phyloP scores from a whole-genome alignment of 2,888 invertebrate genomes.

The Melinaea marsaeus region DNA sequence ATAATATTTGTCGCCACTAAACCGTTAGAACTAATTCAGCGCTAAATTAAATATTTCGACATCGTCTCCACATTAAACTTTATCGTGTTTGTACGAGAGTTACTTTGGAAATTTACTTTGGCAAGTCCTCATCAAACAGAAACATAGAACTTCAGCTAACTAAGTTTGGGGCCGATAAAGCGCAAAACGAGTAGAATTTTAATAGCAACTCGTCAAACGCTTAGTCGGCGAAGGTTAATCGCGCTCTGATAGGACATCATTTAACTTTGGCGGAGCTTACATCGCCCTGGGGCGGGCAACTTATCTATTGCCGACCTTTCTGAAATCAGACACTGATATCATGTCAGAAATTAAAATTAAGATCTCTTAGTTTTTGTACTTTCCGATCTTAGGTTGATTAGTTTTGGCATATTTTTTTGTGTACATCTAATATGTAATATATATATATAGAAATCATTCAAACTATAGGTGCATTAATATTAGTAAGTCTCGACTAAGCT shows the following conservation, averaged over 20 bases:
- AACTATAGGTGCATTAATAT: background rate
- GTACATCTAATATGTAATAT: background rate
- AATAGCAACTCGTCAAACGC: conserved; percentile 43
- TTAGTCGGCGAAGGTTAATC: conserved; percentile 39
- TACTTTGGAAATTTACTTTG: conserved; percentile 51
- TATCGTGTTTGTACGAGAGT: conserved; percentile 51
- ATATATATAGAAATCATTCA: background rate
- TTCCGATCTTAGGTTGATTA: background rate
- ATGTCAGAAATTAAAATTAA: conserved; percentile 5
- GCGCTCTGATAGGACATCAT: conserved; percentile 26
- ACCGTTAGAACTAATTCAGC: conserved; percentile 35
- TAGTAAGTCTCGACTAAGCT: background rate
- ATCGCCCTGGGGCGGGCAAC: background rate
- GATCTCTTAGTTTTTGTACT: background rate
- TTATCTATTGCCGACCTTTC: conserved; percentile 8
- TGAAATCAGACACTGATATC: conserved; percentile 3
- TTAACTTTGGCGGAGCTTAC: conserved; percentile 4
- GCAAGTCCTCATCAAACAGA: conserved; percentile 54
- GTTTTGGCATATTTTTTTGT: background rate
- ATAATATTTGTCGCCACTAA: conserved; percentile 37
- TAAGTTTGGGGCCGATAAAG: conserved; percentile 56
- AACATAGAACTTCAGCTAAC: conserved; percentile 55
- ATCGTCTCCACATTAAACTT: conserved; percentile 48
- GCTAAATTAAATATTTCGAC: conserved; percentile 41
- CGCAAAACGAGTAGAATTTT: conserved; percentile 52